Conservation (phyloP, 2,113 vertebrate genomes). For the Heliornis fulica region DNA sequence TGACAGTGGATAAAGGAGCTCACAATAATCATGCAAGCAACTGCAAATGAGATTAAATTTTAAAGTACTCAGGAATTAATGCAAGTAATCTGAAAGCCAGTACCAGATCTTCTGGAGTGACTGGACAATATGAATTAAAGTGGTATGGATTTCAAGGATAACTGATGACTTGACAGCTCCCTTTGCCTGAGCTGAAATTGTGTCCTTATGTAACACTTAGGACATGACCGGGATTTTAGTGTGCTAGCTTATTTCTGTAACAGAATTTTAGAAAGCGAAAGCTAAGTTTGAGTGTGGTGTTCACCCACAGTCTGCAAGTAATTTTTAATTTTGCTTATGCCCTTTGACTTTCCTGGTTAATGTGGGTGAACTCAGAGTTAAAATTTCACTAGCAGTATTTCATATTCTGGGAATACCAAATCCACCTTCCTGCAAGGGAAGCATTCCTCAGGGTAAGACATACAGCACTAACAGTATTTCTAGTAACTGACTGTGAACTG, state of each 20-base stretch:
- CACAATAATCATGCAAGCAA: not conserved
- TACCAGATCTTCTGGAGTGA: not conserved
- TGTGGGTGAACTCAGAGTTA: conserved; percentile 40
- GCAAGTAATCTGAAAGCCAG: not conserved
- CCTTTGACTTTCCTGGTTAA: conserved; percentile 56
- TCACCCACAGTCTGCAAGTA: not conserved
- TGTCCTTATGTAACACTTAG: not conserved
- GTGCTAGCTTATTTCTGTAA: not conserved
- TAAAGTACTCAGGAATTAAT: not conserved
- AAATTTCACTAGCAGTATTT: conserved; percentile 47
- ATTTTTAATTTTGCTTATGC: conserved; percentile 51
- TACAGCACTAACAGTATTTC: not conserved
- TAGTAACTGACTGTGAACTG: not conserved
- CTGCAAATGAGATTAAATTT: not conserved
- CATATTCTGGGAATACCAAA: not conserved
- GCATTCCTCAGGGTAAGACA: not conserved
- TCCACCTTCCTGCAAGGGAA: not conserved
- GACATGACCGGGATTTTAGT: not conserved
- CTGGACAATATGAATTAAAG: not conserved
- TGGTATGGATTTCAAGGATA: not conserved
- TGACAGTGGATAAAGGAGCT: not conserved
- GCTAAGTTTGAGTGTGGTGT: not conserved
- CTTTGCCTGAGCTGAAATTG: not conserved
- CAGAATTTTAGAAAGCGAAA: not conserved
- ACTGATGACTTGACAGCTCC: not conserved